Conservation (phyloP, 2,797 vertebrate genomes). For the Molossus alvarezi region DNA sequence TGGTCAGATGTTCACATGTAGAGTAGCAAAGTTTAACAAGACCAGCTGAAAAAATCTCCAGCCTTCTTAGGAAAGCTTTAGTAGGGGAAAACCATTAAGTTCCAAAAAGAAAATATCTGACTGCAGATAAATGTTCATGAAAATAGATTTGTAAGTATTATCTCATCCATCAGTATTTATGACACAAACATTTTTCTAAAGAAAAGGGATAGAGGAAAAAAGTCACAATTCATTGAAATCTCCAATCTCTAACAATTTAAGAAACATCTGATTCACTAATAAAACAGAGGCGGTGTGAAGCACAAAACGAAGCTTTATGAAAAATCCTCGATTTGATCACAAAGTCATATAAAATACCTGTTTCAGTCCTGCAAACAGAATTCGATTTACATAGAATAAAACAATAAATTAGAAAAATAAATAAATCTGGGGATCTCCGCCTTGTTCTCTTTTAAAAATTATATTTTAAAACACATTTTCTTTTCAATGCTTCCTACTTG, state of each 20-base stretch:
- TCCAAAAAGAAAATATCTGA: neutral
- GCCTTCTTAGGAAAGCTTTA: neutral
- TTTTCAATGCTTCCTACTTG: neutral
- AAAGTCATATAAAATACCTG: constrained; percentile 44
- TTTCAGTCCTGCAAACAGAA: neutral
- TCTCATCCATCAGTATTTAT: neutral
- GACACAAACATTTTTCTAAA: neutral
- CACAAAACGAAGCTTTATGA: constrained; percentile 45
- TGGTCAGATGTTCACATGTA: neutral
- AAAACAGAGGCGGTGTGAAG: neutral
- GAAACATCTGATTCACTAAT: neutral
- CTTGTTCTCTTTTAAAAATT: constrained; percentile 47
- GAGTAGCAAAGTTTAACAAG: neutral
- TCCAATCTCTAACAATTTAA: neutral
- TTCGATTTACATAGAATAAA: constrained; percentile 45
- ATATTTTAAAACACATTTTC: constrained; percentile 60
- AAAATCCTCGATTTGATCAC: constrained; percentile 24
- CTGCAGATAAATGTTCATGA: neutral
- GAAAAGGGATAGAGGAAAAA: neutral
- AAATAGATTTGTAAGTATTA: neutral
- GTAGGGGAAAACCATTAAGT: neutral
- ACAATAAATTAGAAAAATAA: neutral
- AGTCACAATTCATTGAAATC: neutral
- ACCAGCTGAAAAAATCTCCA: neutral
- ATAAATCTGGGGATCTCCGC: neutral